Evolutionary conservation across 53 echinoderm and acorn worm genomes (phyloP), one percentile per base, ranked within the genome.

Genomic region (Crossaster papposus): DNA sequence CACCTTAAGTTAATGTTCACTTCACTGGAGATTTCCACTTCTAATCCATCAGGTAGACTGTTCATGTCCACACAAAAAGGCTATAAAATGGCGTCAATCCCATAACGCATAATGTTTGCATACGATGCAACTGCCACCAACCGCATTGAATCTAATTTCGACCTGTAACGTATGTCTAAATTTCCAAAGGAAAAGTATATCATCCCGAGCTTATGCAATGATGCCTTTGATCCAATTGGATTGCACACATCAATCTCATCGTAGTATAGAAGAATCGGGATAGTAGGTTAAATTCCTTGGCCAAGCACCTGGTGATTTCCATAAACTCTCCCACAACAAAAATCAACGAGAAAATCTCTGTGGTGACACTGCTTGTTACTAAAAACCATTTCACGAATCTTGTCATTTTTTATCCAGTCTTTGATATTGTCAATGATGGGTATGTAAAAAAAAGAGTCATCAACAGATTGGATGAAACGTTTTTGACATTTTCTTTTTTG

Each of bases 191-290:
- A 53, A 75, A 55, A 88, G 63, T 89, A 75, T 28, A 78, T 63
- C 33, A 79, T 28, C 30, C 79, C 78, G 33, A 89, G 37, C 55
- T 89, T 89, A 50, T 89, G 89, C 38, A 36, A 32, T 29, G 44
- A 53, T 58, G 78, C 20, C 37, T 63, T 54, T 29, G 78, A 75
- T 63, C 89, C 89, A 55, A 89, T 55, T 62, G 89, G 89, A 63
- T 89, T 89, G 44, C 78, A 78, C 0, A 89, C 30, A 20, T 89
- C 89, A 55, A 89, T 44, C 35, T 89, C 89, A 89, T 79, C 89
- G 36, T 79, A 78, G 65, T 89, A 89, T 87, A 87, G 76, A 71
- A 87, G 63, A 34, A 89, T 35, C 18, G 37, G 55, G 64, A 79
- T 83, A 58, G 53, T 44, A 55, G 80, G 52, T 80, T 55, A 52